These are phyloP conservation scores for Leptobrachium ailaonicum DNA, from an alignment of 2,113 vertebrate genomes.

Conservation along the genomic window DNA sequence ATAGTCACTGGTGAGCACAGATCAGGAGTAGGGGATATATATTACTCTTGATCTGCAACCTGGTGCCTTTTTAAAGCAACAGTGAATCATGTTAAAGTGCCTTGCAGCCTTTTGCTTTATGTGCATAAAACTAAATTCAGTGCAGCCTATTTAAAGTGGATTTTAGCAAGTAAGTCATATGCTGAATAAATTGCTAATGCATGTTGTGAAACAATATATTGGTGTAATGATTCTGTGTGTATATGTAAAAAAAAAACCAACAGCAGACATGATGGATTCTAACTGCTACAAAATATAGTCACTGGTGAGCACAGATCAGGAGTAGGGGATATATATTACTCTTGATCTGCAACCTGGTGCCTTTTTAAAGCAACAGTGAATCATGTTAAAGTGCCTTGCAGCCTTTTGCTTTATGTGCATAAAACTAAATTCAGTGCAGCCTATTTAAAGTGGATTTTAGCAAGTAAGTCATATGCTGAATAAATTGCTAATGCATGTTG, in stretches of 20 bases:
- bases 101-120: constrained; percentile 21
- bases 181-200: no score
- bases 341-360: constrained; percentile 22
- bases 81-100: constrained; percentile 33
- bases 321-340: constrained; percentile 31
- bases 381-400: constrained; percentile 26
- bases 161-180: no score
- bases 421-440: constrained; percentile 6
- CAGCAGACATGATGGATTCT: constrained; percentile 3
- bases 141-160: no score
- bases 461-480: no score
- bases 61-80: constrained; percentile 16
- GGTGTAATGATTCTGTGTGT: no score
- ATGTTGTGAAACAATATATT: no score
- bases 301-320: constrained; percentile 15
- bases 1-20: constrained; percentile 23
- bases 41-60: constrained; percentile 27
- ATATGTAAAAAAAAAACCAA: not conserved
- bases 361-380: constrained; percentile 24
- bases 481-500: no score
- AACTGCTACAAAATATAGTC: constrained; percentile 24
- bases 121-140: constrained; percentile 15
- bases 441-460: no score
- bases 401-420: constrained; percentile 17
- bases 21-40: constrained; percentile 20